phyloP scores from a whole-genome alignment of 2,888 invertebrate species.

The Limnephilus marmoratus region DNA sequence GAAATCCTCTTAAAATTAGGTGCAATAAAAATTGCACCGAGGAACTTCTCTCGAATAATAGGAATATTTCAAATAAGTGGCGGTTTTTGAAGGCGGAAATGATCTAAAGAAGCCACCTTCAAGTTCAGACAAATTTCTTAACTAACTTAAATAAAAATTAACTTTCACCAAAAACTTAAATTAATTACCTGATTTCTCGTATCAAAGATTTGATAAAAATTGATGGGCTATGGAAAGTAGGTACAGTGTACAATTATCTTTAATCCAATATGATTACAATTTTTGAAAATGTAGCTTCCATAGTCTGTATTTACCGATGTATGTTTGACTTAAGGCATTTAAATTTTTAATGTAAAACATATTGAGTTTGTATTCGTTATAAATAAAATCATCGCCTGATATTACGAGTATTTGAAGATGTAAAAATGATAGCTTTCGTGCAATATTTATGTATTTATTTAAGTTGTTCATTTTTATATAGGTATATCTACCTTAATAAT shows the following conservation, averaged over 20 bases:
- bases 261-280: too few species aligned
- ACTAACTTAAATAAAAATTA: not conserved
- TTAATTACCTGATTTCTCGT: not conserved
- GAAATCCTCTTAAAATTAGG: slow-evolving; percentile 18
- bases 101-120: not conserved
- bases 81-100: not conserved
- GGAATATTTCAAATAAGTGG: not conserved
- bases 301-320: too few species aligned
- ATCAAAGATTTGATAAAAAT: not conserved
- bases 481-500: not conserved
- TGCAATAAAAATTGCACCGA: slow-evolving; percentile 28
- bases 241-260: not conserved
- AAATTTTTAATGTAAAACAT: too few species aligned
- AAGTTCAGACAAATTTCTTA: not conserved
- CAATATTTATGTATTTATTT: too few species aligned
- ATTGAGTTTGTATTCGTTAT: too few species aligned
- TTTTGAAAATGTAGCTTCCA: too few species aligned
- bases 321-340: too few species aligned
- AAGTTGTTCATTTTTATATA: too few species aligned
- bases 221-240: too few species aligned
- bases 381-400: too few species aligned
- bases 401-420: too few species aligned
- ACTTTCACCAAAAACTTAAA: not conserved
- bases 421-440: too few species aligned
- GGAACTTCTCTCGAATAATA: not conserved